Percentiles rank a stretch among this genome's conserved stretches.
Conservation (phyloP, 2,113 vertebrate genomes). For the Motacilla alba region DNA sequence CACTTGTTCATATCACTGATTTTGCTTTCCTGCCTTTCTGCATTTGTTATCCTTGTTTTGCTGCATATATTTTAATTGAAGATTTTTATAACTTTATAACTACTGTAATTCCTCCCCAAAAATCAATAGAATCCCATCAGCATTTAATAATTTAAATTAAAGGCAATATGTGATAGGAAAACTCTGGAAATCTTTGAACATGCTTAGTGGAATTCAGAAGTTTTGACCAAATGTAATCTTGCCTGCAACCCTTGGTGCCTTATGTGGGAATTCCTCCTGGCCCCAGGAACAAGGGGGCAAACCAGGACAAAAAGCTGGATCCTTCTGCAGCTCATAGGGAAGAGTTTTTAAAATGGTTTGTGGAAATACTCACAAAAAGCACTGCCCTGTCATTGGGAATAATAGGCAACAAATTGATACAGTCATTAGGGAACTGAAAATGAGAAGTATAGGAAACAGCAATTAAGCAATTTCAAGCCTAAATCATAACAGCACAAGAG, state of each 20-base stretch:
- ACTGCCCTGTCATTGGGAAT: constrained; percentile 42
- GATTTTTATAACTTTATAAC: not conserved
- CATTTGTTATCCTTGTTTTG: not conserved
- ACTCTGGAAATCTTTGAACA: not conserved
- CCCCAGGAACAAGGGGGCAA: not conserved
- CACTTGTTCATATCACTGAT: not conserved
- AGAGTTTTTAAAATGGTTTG: not conserved
- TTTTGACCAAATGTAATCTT: not conserved
- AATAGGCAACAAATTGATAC: constrained; percentile 56
- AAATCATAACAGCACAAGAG: constrained; percentile 31
- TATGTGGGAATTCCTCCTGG: not conserved
- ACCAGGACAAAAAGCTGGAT: not conserved
- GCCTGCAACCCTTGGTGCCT: not conserved
- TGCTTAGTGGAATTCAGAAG: not conserved
- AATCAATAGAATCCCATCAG: not conserved
- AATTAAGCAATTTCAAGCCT: constrained; percentile 65
- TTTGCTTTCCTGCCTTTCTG: not conserved
- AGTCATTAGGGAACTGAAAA: constrained; percentile 57
- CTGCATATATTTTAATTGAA: not conserved
- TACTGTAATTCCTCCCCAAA: not conserved
- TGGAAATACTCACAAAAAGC: not conserved
- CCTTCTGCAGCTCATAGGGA: not conserved
- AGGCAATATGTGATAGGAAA: not conserved
- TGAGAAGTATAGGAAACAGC: constrained; percentile 50
- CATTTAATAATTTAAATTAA: not conserved